Conservation (phyloP, 2,113 vertebrate species). For the Alosa alosa region DNA sequence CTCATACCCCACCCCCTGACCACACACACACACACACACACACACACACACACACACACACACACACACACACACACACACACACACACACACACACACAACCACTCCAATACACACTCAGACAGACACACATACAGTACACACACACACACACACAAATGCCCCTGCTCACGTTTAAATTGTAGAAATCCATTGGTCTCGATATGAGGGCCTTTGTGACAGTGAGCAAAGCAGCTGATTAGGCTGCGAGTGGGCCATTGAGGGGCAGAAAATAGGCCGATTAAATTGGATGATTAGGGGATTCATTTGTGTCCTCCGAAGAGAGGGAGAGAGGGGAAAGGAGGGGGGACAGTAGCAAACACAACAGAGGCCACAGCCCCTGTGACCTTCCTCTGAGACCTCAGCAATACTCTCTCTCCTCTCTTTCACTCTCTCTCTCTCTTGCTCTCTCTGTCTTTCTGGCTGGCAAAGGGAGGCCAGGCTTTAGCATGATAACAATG, state of each 20-base stretch:
- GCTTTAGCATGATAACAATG: not conserved
- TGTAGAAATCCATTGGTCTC: conserved; percentile 63
- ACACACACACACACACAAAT: not conserved
- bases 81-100: not conserved
- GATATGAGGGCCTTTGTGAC: conserved; percentile 59
- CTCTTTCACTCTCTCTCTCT: not conserved
- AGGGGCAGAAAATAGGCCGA: conserved; percentile 58
- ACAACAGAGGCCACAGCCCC: conserved; percentile 42
- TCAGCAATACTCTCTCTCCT: not conserved
- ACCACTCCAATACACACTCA: conserved; percentile 3
- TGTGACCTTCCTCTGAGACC: conserved; percentile 50
- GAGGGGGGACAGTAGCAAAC: conserved; percentile 52
- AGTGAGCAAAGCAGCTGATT: conserved; percentile 59
- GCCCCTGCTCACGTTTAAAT: conserved; percentile 42
- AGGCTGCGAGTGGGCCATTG: conserved; percentile 43
- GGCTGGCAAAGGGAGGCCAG: not conserved
- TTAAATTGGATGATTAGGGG: conserved; percentile 61
- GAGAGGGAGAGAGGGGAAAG: conserved; percentile 40
- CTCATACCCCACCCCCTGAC: not conserved
- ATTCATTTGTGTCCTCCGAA: conserved; percentile 58
- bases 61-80: not conserved
- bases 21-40: not conserved
- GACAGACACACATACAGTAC: not conserved
- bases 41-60: not conserved
- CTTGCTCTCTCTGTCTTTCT: not conserved